Evolutionary conservation across 1,140 invertebrate species (phyloP).

Genomic region (Planococcus citri): DNA sequence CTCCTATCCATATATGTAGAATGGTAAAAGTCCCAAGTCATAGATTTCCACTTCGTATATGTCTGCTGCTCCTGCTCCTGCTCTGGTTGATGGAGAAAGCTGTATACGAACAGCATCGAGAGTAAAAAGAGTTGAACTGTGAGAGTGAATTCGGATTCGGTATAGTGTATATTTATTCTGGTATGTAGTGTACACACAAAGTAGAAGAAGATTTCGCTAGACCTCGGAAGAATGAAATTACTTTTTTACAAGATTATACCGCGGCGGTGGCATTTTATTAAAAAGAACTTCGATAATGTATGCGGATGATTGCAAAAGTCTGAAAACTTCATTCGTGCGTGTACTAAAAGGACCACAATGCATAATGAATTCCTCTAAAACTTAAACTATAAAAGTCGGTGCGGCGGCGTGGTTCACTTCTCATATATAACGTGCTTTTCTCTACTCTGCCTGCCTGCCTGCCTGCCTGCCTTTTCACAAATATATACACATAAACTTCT

Average conservation of each 20-base stretch:
- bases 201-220: not conserved
- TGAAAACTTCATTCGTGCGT: constrained; percentile 6
- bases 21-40: too few relatives aligned
- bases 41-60: too few relatives aligned
- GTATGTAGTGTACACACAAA: too few relatives aligned
- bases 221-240: constrained; percentile 3
- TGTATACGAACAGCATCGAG: too few relatives aligned
- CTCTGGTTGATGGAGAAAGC: too few relatives aligned
- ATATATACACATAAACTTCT: not conserved
- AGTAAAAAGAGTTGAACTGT: too few relatives aligned
- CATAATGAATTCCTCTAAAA: constrained; percentile 7
- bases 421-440: constrained; percentile 2
- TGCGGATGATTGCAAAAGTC: constrained; percentile 6
- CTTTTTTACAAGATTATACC: not conserved
- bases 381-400: constrained; percentile 2
- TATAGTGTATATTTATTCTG: not conserved
- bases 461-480: not conserved
- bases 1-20: too few relatives aligned
- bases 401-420: not conserved
- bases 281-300: constrained; percentile 7
- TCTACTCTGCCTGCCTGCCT: too few relatives aligned
- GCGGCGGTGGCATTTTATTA: not conserved
- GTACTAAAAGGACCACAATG: not conserved
- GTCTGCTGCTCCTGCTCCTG: too few relatives aligned
- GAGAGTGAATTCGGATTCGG: too few relatives aligned